A percentile compares a stretch with the other conserved stretches of the same genome.
phyloP scores from a whole-genome alignment of 2,113 vertebrate genomes.

The Brachypteracias leptosomus region DNA sequence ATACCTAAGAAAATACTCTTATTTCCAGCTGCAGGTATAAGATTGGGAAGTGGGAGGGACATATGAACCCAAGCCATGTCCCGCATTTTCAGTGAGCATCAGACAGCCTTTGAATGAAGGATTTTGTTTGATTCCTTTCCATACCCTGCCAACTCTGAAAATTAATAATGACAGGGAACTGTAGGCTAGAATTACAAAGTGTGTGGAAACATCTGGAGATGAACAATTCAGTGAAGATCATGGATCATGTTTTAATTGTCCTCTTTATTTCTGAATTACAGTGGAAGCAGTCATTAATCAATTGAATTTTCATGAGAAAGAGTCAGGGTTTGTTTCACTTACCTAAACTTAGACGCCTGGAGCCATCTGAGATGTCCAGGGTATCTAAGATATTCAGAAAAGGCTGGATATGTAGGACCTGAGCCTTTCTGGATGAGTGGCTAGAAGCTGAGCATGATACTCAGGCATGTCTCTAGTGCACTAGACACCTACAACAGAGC shows the following conservation, averaged over 20 bases:
- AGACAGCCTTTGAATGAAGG: background rate
- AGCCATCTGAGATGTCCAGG: background rate
- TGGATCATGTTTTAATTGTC: background rate
- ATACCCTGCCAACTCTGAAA: background rate
- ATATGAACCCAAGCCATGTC: background rate
- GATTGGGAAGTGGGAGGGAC: background rate
- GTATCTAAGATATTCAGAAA: background rate
- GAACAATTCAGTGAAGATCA: background rate
- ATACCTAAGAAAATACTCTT: background rate
- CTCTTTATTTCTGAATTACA: background rate
- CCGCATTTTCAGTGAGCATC: background rate
- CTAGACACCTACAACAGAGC: background rate
- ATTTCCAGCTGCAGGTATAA: background rate
- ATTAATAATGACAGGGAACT: background rate
- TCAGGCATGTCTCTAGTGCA: background rate
- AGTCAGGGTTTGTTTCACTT: background rate
- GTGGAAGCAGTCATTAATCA: background rate
- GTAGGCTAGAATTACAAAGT: background rate
- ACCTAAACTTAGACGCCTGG: background rate
- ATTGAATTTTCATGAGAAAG: background rate
- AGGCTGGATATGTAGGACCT: fast-evolving
- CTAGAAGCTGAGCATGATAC: background rate
- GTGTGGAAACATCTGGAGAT: background rate
- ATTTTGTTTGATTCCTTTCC: background rate
- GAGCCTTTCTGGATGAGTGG: background rate